These are phyloP conservation scores for Andrena fulva DNA, from an alignment of 2,888 invertebrate genomes.

Conservation along the genomic window DNA sequence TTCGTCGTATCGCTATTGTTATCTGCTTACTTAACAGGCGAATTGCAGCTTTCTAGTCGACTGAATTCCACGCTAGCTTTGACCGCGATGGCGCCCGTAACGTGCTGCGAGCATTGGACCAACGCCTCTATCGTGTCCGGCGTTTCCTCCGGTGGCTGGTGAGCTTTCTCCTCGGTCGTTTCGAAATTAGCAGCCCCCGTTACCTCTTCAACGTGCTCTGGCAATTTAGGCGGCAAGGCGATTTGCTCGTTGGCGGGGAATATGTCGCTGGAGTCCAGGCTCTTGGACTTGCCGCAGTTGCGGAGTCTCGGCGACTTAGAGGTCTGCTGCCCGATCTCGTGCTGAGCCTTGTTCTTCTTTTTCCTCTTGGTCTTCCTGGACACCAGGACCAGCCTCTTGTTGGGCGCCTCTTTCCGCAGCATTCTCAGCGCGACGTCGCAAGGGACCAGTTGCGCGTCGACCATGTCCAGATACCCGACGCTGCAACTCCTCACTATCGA, in stretches of 20 bases:
- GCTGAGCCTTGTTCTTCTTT: constrained; percentile 82
- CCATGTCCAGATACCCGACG: constrained; percentile 94
- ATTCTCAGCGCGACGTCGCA: constrained; percentile 91
- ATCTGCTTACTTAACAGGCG: constrained; percentile 76
- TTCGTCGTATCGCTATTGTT: background rate
- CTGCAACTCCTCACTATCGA: constrained; percentile 94
- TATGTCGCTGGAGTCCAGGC: constrained; percentile 94
- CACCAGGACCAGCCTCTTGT: constrained; percentile 90
- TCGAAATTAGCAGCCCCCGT: constrained; percentile 35
- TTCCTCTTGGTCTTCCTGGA: constrained; percentile 87
- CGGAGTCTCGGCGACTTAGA: constrained; percentile 86
- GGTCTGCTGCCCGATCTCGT: constrained; percentile 77
- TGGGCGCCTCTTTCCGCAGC: constrained; percentile 90
- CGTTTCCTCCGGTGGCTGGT: constrained; percentile 39
- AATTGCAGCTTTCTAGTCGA: constrained; percentile 67
- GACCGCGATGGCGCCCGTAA: background rate
- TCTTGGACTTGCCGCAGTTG: constrained; percentile 92
- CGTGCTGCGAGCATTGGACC: constrained; percentile 23
- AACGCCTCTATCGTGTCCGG: constrained; percentile 5
- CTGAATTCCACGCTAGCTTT: constrained; percentile 39
- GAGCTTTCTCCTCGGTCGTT: constrained; percentile 45
- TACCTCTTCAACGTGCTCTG: constrained; percentile 79
- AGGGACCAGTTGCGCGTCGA: constrained; percentile 91
- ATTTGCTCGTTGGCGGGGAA: constrained; percentile 86
- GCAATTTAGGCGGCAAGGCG: constrained; percentile 75